These are phyloP conservation scores for Sebastolobus alascanus DNA, from an alignment of 2,797 vertebrate genomes.

Conservation along the genomic window DNA sequence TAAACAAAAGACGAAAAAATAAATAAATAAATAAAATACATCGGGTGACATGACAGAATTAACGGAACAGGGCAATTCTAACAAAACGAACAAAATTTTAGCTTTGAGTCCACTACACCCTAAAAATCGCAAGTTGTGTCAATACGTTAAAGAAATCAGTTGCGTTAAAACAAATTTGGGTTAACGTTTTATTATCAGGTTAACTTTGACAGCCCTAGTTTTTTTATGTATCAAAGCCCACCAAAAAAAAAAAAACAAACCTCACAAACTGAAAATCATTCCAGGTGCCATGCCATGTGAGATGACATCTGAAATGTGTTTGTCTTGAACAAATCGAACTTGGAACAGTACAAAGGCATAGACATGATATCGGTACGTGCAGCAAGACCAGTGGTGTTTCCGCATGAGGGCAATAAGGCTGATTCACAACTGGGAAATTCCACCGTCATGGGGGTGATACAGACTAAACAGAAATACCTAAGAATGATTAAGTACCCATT, in stretches of 20 bases:
- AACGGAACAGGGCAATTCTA: no score
- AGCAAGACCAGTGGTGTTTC: slow-evolving; percentile 2
- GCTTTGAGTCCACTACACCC: no score
- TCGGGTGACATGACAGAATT: no score
- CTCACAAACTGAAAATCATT: background rate
- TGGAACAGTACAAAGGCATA: background rate
- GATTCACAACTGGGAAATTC: slow-evolving; percentile 57
- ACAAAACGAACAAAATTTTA: no score
- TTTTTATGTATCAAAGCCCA: no score
- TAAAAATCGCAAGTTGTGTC: no score
- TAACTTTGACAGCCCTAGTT: no score
- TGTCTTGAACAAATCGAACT: background rate
- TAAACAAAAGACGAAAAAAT: no score
- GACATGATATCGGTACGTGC: background rate
- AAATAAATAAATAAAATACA: no score
- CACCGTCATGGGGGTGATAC: slow-evolving; percentile 29
- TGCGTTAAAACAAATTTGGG: no score
- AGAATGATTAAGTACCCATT: background rate
- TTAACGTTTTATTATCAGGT: no score
- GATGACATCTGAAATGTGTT: background rate
- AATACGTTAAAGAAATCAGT: no score
- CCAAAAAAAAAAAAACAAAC: background rate
- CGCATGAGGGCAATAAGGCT: background rate
- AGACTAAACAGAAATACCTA: slow-evolving; percentile 5
- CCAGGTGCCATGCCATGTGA: background rate